Base-by-base conservation (phyloP, 2,797 vertebrate species). In the Mormyrus proboscirostris region DNA sequence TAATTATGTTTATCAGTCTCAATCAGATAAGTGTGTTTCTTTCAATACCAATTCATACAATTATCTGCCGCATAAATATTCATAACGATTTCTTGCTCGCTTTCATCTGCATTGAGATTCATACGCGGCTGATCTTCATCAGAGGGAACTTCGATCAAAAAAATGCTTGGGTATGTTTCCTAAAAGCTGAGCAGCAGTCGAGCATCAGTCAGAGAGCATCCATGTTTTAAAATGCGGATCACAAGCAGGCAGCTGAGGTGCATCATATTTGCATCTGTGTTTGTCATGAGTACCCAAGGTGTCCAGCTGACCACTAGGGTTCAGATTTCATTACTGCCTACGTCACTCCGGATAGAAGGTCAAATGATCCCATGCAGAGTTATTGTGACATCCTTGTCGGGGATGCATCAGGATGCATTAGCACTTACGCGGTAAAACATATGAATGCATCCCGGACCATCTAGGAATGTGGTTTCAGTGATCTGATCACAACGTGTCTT, bases 1-100 rank as follows among this genome's bases (percentile, higher is more conserved):
- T 25, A 82, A 47, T 49, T 83, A 49, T 53, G 25, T 89, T 59
- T 84, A 59, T 89, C 88, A 82, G 49, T 50, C 4, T 83, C 76
- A 4, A 6, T 89, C 33, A 59, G 16, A 22, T 57, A 83, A 47
- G 29, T 89, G 38, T 76, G 4, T 89, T 59, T 84, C 53, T 62
- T 89, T 59, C 51, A 83, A 59, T 59, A 53, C 50, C 5, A 44
- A 41, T 89, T 62, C 38, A 84, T 41, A 89, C 33, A 89, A 22
- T n/a, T 62, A 47, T 49, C 5, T 25, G 22, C 29, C 88, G 49
- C 19, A 84, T 89, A 89, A 89, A 89, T 83, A 89, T 89, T 84
- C n/a, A 89, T 83, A 44, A 53, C 2, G n/a, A 38, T 53, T 49
- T 88, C 83, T 41, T 19, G 50, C 76, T 44, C 10, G 12, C 88